Conservation (phyloP, 1,140 invertebrate species). For the Sarcophaga bullata region DNA sequence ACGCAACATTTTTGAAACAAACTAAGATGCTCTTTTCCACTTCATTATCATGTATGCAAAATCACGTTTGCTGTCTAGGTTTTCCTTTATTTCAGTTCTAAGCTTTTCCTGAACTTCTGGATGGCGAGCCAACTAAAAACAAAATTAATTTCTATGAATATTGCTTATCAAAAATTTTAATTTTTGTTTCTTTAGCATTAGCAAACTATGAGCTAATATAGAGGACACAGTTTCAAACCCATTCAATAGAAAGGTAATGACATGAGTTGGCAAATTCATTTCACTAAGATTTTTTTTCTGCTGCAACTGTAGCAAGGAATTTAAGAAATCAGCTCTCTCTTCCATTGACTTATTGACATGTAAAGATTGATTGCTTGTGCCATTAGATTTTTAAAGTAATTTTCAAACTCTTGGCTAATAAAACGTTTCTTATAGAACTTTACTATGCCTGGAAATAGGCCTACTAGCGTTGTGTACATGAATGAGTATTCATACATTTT, state of each 20-base stretch:
- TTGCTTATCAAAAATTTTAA: background rate
- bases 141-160: constrained; percentile 60
- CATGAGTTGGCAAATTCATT: constrained; percentile 23
- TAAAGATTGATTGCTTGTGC: constrained; percentile 50
- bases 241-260: constrained; percentile 58
- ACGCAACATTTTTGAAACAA: background rate
- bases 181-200: constrained; percentile 33
- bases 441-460: constrained; percentile 48
- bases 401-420: constrained; percentile 48
- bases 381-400: constrained; percentile 60
- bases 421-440: constrained; percentile 49
- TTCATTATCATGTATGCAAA: constrained; percentile 54
- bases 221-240: constrained; percentile 41
- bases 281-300: constrained; percentile 47
- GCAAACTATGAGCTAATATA: constrained; percentile 35
- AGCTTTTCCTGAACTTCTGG: constrained; percentile 48
- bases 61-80: constrained; percentile 38
- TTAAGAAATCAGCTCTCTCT: constrained; percentile 51
- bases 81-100: constrained; percentile 58
- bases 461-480: constrained; percentile 46
- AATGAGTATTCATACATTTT: constrained; percentile 50
- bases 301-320: constrained; percentile 51
- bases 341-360: constrained; percentile 19
- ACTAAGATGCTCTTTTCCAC: background rate
- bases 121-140: constrained; percentile 52